Evolutionary conservation across 2,888 invertebrate genomes (phyloP).

Genomic region (Tubiluchus corallicola): DNA sequence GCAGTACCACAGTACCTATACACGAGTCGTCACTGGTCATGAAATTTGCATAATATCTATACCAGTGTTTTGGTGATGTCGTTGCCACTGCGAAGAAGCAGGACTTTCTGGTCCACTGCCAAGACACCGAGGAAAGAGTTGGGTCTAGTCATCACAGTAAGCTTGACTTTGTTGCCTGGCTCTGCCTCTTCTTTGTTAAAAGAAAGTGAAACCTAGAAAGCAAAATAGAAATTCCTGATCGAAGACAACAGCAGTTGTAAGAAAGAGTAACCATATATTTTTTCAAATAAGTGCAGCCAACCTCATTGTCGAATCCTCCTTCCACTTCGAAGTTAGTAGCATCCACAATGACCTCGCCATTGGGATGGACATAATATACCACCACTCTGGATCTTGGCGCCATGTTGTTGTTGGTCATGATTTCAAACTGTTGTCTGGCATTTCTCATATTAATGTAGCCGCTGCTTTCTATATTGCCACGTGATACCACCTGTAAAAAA

Average conservation of each 20-base stretch:
- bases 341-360: conserved; percentile 58
- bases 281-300: too few relatives aligned
- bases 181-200: conserved; percentile 8
- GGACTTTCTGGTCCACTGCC: conserved; percentile 11
- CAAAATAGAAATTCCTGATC: too few relatives aligned
- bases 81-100: conserved; percentile 10
- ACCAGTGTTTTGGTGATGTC: too few relatives aligned
- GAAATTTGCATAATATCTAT: too few relatives aligned
- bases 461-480: conserved; percentile 1
- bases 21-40: too few relatives aligned
- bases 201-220: conserved; percentile 8
- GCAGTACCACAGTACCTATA: too few relatives aligned
- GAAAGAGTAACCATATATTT: too few relatives aligned
- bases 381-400: conserved; percentile 55
- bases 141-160: conserved; percentile 6
- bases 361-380: conserved; percentile 48
- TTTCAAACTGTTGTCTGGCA: conserved; percentile 34
- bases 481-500: background rate
- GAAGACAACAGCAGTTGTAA: too few relatives aligned
- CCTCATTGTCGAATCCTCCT: conserved; percentile 58
- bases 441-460: conserved; percentile 13
- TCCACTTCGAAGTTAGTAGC: conserved; percentile 57
- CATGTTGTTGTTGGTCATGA: conserved; percentile 39
- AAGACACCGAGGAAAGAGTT: conserved; percentile 7
- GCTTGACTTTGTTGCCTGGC: conserved; percentile 8